A percentile compares a stretch with the other conserved stretches of the same genome.
phyloP scores from a whole-genome alignment of 2,797 vertebrate genomes.

The Salmo trutta region DNA sequence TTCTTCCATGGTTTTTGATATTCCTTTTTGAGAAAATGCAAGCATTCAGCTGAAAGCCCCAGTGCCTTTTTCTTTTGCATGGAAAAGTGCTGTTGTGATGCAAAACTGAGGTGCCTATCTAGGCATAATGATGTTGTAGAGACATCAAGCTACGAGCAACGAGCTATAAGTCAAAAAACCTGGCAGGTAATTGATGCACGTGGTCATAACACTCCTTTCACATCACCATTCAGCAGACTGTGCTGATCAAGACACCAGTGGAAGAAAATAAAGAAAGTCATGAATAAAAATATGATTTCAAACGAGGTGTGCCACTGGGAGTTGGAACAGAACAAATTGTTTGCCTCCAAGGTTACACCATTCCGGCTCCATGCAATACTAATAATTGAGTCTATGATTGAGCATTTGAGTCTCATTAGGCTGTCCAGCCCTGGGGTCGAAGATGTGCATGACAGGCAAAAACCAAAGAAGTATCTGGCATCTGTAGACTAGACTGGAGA shows the following conservation, averaged over 20 bases:
- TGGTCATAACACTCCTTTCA: not conserved
- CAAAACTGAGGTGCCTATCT: too few relatives aligned
- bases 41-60: not conserved
- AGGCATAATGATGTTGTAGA: too few relatives aligned
- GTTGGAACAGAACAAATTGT: not conserved
- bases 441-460: too few relatives aligned
- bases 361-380: not conserved
- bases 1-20: not conserved
- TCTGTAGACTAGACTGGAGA: too few relatives aligned
- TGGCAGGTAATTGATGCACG: not conserved
- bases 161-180: not conserved
- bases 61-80: not conserved
- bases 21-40: not conserved
- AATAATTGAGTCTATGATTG: not conserved
- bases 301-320: conserved; percentile 14
- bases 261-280: conserved; percentile 30
- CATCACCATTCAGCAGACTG: too few relatives aligned
- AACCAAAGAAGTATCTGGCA: too few relatives aligned
- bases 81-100: not conserved
- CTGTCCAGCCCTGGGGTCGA: not conserved
- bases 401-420: not conserved
- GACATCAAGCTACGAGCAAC: not conserved
- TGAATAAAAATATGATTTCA: conserved; percentile 40
- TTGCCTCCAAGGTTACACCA: not conserved
- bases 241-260: too few relatives aligned